Percentiles rank a stretch among this genome's conserved stretches.
phyloP scores from a whole-genome alignment of 2,888 invertebrate genomes.

The Hipparchia semele region DNA sequence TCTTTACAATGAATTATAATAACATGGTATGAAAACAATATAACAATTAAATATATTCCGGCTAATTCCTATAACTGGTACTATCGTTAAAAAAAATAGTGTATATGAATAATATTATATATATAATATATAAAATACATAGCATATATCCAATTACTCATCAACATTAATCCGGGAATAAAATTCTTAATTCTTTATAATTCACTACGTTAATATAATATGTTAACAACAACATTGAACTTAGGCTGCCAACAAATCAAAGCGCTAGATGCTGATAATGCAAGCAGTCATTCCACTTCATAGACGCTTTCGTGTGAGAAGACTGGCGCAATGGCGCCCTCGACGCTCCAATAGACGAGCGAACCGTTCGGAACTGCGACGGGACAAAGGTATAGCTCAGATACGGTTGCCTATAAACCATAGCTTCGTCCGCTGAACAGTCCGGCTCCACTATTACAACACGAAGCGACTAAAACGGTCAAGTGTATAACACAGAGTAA shows the following conservation, averaged over 20 bases:
- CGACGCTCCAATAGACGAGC: neutral
- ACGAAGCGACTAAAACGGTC: neutral
- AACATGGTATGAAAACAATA: constrained; percentile 71
- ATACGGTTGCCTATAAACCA: neutral
- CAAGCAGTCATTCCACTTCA: constrained; percentile 6
- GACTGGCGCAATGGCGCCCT: neutral
- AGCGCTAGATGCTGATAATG: constrained; percentile 25
- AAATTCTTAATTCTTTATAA: constrained; percentile 70
- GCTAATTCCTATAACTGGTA: constrained; percentile 57
- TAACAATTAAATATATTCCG: constrained; percentile 70
- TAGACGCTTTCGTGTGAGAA: neutral
- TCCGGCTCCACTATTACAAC: constrained; percentile 5
- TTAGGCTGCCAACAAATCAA: constrained; percentile 42
- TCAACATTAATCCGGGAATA: constrained; percentile 72
- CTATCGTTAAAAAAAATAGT: constrained; percentile 68
- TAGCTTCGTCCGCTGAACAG: constrained; percentile 8
- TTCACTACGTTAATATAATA: constrained; percentile 73
- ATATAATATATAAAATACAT: constrained; percentile 49
- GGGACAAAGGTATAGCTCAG: constrained; percentile 8
- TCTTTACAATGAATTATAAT: constrained; percentile 57
- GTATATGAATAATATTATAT: constrained; percentile 75
- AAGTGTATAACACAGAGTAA: neutral
- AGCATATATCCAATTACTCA: constrained; percentile 64
- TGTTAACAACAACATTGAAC: constrained; percentile 73
- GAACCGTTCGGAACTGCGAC: neutral